Evolutionary conservation across 2,888 invertebrate species (phyloP).

Genomic region (Agrochola macilenta): DNA sequence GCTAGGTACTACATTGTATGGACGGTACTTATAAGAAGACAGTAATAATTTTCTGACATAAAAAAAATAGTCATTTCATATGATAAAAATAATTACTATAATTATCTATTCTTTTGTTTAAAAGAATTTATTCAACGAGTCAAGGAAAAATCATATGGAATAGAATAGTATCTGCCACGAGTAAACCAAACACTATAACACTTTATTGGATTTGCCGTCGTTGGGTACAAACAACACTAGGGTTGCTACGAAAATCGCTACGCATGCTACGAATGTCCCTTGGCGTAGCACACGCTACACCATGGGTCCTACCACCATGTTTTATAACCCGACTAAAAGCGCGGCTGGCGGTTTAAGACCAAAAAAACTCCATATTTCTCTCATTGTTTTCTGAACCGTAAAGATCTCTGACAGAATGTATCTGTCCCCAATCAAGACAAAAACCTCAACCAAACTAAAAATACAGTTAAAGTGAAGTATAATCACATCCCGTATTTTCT

Average conservation of each 20-base stretch:
- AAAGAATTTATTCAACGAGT: background rate
- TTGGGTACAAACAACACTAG: too few relatives aligned
- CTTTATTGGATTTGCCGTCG: too few relatives aligned
- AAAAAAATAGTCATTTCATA: too few relatives aligned
- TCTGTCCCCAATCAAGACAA: background rate
- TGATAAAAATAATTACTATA: too few relatives aligned
- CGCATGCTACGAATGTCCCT: background rate
- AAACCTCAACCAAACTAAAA: conserved; percentile 21
- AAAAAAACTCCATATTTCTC: background rate
- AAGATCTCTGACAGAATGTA: background rate
- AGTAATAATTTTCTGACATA: too few relatives aligned
- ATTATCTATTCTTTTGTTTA: too few relatives aligned
- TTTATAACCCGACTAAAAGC: background rate
- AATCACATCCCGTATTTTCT: conserved; percentile 39
- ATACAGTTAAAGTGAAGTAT: conserved; percentile 1
- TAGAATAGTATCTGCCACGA: background rate
- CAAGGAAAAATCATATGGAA: background rate
- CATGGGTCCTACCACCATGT: background rate
- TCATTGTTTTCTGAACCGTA: background rate
- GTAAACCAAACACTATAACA: too few relatives aligned
- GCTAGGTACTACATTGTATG: background rate
- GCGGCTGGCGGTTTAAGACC: background rate
- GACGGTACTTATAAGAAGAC: too few relatives aligned
- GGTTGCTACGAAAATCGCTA: background rate
- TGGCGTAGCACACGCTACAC: background rate